Base-by-base conservation (phyloP, 2,797 vertebrate species). In the Antrozous pallidus region DNA sequence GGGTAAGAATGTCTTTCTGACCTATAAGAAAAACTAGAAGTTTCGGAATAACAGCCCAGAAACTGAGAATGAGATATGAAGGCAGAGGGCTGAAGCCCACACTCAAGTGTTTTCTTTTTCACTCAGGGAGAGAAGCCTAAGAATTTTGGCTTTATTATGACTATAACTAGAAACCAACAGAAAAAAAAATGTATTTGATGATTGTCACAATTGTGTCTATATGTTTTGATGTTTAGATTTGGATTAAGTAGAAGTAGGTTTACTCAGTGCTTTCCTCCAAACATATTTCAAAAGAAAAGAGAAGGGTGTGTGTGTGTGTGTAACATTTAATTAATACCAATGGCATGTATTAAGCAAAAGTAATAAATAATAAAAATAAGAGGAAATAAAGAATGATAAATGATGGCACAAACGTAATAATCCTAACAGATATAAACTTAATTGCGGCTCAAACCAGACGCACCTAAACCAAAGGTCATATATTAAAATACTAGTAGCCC, bases 111-210 rank as follows among this genome's bases (percentile, higher is more conserved):
- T 74, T 26, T 70, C 80, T 88, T 83, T 63, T 1, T 49, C 1
- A 78, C 4, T 58, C 54, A 56, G 47, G n/a, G 33, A 65, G 80
- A 36, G 47, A 94, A 71, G 14, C 38, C 13, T 26, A 28, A n/a
- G 69, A 73, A 70, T 49, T 85, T 74, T 17, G 61, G 11, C 8
- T 51, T 94, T 88, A 24, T 65, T 47, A 18, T 74, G 28, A 20
- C 80, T 94, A 20, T 85, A 56, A 70, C 24, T 63, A 85, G 40
- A 93, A 94, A 45, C 63, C 24, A 81, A 51, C 73, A 94, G 28
- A n/a, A 91, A 83, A 83, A 83, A 91, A 47, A 91, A 56, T 63
- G 17, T 45, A 70, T 56, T 70, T 65, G 45, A 47, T 79, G 31
- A 70, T 74, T 77, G 61, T 79, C 33, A 11, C 42, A n/a, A 31